Evolutionary conservation across 2,888 invertebrate species (phyloP), one percentile per base, ranked within the genome.

Genomic region (Seira sanloemensis): DNA sequence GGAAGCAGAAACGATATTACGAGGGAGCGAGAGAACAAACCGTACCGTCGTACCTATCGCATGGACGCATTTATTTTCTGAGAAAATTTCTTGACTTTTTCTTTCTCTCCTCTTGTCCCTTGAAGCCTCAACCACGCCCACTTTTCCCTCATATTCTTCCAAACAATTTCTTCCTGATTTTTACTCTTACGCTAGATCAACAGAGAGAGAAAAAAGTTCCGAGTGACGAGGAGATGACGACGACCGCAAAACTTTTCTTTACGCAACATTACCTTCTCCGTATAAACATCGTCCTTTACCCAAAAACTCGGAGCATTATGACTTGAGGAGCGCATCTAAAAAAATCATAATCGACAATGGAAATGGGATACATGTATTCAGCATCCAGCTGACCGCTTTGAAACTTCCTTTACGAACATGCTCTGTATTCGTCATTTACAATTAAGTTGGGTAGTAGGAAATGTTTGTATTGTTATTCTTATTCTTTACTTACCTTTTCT

Each of bases 31-130:
- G 74, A 69, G 46, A 74, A 54, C 80, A 75, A 80, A 85, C 82
- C 80, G 80, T 80, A 85, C 58, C 16, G 25, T 50, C 50, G 50
- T 50, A 50, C 50, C 50, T 50, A 50, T 50, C 50, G 50, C 50
- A 50, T 50, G 50, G 81, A 78, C 73, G 86, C 86, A 86, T 88
- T 86, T 88, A 85, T 87, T 83, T 87, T 88, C 88, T 88, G 73
- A 86, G 88, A 88, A 87, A 86, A 75, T 86, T 88, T 87, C 83
- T 84, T 87, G 86, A 87, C 88, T 87, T 88, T 83, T 87, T 86
- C 85, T 86, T 79, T 75, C 85, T 86, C 79, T 75, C 71, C 73
- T 85, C 86, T 86, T 88, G 86, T 87, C 86, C 88, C 87, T 87
- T 88, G 82, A 86, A 86, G 87, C 84, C 80, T 82, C 87, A 80